Evolutionary conservation across 2,888 invertebrate species (phyloP), one percentile per base, ranked within the genome.

Genomic region (Leptodirus hochenwartii): DNA sequence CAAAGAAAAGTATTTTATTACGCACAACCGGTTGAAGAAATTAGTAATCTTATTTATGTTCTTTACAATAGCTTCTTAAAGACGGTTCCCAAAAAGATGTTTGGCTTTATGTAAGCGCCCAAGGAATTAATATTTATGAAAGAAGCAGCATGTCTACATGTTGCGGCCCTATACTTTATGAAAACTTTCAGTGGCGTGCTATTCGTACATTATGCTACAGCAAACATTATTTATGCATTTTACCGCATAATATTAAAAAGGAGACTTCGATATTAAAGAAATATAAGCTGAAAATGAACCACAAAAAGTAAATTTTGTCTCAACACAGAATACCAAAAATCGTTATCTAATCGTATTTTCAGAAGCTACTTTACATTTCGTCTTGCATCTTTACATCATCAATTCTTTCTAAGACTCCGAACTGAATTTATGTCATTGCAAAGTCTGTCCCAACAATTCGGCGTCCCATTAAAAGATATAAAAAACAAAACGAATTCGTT

Each of bases 161-260:
- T 36, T 51, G 47, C 39, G 54, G 56, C 33, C 54, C 55, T 23
- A 46, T 51, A 36, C 38, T 56, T 5, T 56, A 54, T 37, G 54
- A 53, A 41, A 52, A 50, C 37, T 66, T 68, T 43, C 62, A 62
- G 39, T 79, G 79, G 79, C 66, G 69, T 41, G 70, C 72, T 39
- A 77, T 79, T 41, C 76, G 77, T 45, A 78, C 76, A 38, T 61
- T 79, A 38, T 76, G 74, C 44, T 78, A 74, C 46, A 76, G 73
- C 44, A 79, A 78, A 48, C 74, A 70, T 43, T 71, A 69, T 38
- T 55, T 79, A 23, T 71, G 71, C 51, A 56, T 51, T 46, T 42
- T 56, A 32, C 56, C 56, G 3, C 69, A 57, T 43, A 38, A 62
- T 3, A 61, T 61, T 41, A 58, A 61, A 38, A 55, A 62, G 43